phyloP scores from a whole-genome alignment of 2,797 vertebrate species.

The Liasis olivaceus region DNA sequence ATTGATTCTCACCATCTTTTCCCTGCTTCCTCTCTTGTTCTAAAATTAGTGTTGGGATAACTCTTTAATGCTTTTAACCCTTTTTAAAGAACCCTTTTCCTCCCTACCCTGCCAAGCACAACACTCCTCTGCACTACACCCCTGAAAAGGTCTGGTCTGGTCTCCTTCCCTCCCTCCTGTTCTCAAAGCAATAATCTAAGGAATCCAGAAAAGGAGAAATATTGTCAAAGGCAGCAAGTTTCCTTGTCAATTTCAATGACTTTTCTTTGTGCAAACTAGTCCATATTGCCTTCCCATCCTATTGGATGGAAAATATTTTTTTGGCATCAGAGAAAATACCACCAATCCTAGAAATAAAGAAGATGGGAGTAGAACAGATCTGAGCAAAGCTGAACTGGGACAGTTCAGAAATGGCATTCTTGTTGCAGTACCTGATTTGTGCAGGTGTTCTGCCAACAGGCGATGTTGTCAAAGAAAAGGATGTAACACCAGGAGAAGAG shows the following conservation, averaged over 20 bases:
- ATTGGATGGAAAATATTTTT: neutral
- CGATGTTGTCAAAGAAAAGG: neutral
- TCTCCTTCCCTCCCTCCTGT: no score
- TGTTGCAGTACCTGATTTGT: neutral
- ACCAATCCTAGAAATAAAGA: neutral
- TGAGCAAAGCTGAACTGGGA: neutral
- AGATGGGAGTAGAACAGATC: neutral
- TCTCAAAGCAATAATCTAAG: no score
- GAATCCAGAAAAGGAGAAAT: neutral
- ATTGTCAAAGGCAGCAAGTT: neutral
- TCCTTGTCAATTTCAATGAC: neutral
- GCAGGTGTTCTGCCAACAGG: neutral
- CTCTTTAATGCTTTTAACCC: neutral
- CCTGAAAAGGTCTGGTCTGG: neutral
- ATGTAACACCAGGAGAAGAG: neutral
- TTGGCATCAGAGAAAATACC: neutral
- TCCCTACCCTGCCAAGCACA: neutral
- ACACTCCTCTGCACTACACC: neutral
- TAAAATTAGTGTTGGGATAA: neutral
- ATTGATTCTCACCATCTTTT: neutral
- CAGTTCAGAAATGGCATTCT: neutral
- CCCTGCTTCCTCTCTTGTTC: neutral
- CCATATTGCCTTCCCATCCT: neutral
- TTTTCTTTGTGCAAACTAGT: neutral
- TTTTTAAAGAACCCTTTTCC: no score